Base-by-base conservation (phyloP, 2,113 vertebrate species). In the Elgaria multicarinata region DNA sequence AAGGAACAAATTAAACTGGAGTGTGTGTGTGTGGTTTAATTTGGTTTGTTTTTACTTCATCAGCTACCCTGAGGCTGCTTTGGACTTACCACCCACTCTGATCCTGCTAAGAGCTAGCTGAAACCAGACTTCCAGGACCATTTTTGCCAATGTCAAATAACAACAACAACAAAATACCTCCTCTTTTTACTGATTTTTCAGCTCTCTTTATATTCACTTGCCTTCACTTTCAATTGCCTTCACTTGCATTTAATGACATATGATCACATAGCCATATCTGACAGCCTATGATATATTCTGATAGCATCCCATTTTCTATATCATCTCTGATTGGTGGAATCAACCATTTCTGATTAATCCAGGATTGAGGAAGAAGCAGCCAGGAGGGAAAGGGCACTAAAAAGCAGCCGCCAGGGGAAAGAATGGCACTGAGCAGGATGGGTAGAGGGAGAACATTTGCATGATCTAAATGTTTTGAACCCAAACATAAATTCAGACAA, bases 31-130 rank as follows among this genome's bases (percentile, higher is more conserved):
- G 55, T 83, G 88, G 24, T 84, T 67, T 75, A 66, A 53, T 84
- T 50, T 77, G 84, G 58, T 75, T 76, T 83, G 71, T 44, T 66
- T 83, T 88, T 39, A 44, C 33, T 82, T 74, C 69, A 44, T 83
- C 36, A 82, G 26, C 18, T 9, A 31, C 33, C 18, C 71, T 28
- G 6, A 31, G 72, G 36, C 50, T 55, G 62, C 31, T 55, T 79
- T 62, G 18, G 36, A 42, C 10, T 83, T 83, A 42, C 87, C 79
- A 83, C 80, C 55, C 87, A 83, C 42, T 78, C 12, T 50, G 62
- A 50, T 78, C 18, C 18, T 53, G 42, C 42, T 53, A 53, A 28
- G 53, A 2, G 9, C 14, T 6, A 28, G 42, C 42, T 44, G 26
- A 64, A 79, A 53, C 44, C 33, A 53, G 76, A 69, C 36, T 79